Base-by-base conservation (phyloP, 2,888 invertebrate genomes). In the Colletes collaris region DNA sequence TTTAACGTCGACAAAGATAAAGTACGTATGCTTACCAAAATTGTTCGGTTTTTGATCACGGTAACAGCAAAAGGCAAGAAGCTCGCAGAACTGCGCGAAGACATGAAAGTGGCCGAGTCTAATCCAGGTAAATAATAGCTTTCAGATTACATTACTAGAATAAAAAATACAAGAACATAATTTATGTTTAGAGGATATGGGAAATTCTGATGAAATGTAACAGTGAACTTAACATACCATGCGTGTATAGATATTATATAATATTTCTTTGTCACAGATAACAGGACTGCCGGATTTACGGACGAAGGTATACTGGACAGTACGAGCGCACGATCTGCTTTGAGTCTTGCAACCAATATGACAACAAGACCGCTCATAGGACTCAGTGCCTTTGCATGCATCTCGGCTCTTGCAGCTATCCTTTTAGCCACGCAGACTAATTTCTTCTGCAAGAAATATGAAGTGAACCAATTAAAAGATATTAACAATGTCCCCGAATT, bases 271-370 rank as follows among this genome's bases (percentile, higher is more conserved):
- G 53, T 56, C 62, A 58, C 56, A 93, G 93, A 93, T 73, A 85
- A 82, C 19, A 91, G 92, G 86, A 93, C 91, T 4, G 92, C 92
- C 10, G 93, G 93, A n/a, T 93, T 92, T 67, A 92, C 92, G 4
- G 89, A 92, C 16, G 83, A 87, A 4, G 89, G 89, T 4, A 85
- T 84, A 58, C 79, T 92, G 10, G 90, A 91, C 19, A 90, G 91
- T 71, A 76, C 70, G 2, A 92, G 86, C 66, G 82, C 89, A 0
- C 85, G 91, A 69, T 90, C 90, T 3, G 93, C 92, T 10, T 71
- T 93, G 4, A 90, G 91, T 81, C 88, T 93, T 40, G 90, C 92
- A 7, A 93, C 92, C 3, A 93, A 93, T 66, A 88, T 92, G 88
- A 89, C 89, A 3, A 87, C 86, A 4, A 88, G 93, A 62, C 92